Conservation (phyloP, 2,888 invertebrate genomes). For the Onthophagus sagittarius region DNA sequence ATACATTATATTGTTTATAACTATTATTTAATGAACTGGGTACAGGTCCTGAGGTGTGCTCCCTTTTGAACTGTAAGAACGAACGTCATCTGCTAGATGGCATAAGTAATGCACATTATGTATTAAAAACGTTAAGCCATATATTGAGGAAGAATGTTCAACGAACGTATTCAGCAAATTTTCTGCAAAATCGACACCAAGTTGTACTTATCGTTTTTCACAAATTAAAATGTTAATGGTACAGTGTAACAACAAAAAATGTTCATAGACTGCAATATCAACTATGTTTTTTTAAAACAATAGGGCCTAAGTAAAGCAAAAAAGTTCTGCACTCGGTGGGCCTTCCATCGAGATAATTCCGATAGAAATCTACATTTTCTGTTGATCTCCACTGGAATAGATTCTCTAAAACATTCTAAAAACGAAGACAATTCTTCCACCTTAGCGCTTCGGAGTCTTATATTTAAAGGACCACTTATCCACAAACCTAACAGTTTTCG, state of each 20-base stretch:
- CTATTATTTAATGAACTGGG: no score
- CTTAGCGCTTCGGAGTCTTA: neutral
- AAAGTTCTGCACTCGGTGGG: constrained; percentile 25
- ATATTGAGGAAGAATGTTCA: constrained; percentile 12
- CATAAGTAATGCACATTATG: constrained; percentile 18
- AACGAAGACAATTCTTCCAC: no score
- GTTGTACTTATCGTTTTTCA: constrained; percentile 6
- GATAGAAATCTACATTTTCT: constrained; percentile 22
- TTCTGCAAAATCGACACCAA: constrained; percentile 13
- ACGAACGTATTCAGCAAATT: constrained; percentile 20
- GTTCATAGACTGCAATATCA: constrained; percentile 17
- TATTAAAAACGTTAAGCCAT: constrained; percentile 15
- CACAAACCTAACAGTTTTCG: constrained; percentile 3
- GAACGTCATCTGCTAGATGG: constrained; percentile 16
- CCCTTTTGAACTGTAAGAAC: neutral
- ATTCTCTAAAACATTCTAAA: neutral
- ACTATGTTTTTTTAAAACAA: constrained; percentile 19
- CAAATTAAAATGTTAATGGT: constrained; percentile 19
- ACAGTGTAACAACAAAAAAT: constrained; percentile 23
- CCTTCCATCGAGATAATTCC: constrained; percentile 27
- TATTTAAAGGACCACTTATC: constrained; percentile 3
- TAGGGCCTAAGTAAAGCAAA: constrained; percentile 24
- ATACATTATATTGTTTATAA: no score
- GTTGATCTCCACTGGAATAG: constrained; percentile 23
- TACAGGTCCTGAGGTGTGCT: no score